These are phyloP conservation scores for Tanytarsus gracilentus DNA, from an alignment of 2,888 invertebrate genomes.

Conservation along the genomic window DNA sequence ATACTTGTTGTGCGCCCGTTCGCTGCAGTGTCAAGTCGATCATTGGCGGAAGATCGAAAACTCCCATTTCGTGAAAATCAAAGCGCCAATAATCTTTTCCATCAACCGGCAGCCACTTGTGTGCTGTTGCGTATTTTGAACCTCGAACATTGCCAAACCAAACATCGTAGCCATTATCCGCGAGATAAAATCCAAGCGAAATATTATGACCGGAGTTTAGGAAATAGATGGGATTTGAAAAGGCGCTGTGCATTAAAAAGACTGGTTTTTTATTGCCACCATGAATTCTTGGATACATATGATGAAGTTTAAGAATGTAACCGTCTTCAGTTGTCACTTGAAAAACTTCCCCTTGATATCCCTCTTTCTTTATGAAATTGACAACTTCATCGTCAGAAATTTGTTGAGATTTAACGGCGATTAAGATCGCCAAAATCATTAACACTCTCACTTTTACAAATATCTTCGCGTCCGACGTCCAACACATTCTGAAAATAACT, in stretches of 20 bases:
- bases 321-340: conserved; percentile 56
- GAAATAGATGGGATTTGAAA: conserved; percentile 7
- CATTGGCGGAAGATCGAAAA: not conserved
- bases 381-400: not conserved
- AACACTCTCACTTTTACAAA: too few species aligned
- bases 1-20: not conserved
- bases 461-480: too few species aligned
- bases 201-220: not conserved
- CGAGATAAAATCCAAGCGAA: conserved; percentile 31
- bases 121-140: not conserved
- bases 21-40: too few species aligned
- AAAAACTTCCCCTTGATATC: conserved; percentile 47
- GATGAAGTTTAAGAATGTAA: too few species aligned
- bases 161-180: conserved; percentile 7
- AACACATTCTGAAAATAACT: too few species aligned
- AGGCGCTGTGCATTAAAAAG: conserved; percentile 2
- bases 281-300: conserved; percentile 55
- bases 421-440: too few species aligned
- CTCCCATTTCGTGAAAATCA: conserved; percentile 10
- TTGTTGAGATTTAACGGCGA: too few species aligned
- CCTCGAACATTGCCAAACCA: conserved; percentile 9
- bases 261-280: conserved; percentile 45
- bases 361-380: not conserved
- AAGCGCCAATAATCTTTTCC: not conserved
- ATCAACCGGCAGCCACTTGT: not conserved